These are phyloP conservation scores for Meandrusa payeni DNA, from an alignment of 2,888 invertebrate species.

Conservation along the genomic window DNA sequence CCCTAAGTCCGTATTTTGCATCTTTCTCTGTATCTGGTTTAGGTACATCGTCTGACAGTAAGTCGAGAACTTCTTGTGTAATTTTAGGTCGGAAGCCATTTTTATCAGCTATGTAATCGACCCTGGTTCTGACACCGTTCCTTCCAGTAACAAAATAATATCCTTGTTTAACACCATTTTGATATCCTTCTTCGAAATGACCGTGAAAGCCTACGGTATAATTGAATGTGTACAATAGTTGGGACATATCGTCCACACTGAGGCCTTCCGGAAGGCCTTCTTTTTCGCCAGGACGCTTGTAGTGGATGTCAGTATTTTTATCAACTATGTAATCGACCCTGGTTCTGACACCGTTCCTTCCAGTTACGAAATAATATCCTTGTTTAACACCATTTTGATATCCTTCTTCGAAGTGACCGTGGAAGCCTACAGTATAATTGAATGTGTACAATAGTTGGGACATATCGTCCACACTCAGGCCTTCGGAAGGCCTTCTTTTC, in stretches of 20 bases:
- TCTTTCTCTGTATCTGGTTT: slow-evolving; percentile 83
- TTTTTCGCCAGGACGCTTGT: slow-evolving; percentile 64
- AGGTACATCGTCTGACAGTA: slow-evolving; percentile 82
- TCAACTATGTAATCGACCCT: slow-evolving; percentile 84
- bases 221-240: slow-evolving; percentile 87
- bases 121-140: slow-evolving; percentile 85
- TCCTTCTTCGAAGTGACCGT: slow-evolving; percentile 89
- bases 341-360: slow-evolving; percentile 85
- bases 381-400: slow-evolving; percentile 85
- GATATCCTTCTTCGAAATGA: slow-evolving; percentile 88
- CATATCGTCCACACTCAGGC: slow-evolving; percentile 77
- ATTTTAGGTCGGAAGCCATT: slow-evolving; percentile 88
- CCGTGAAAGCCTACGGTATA: slow-evolving; percentile 90
- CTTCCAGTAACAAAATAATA: slow-evolving; percentile 87
- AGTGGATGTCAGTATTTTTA: slow-evolving; percentile 68
- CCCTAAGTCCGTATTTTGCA: slow-evolving; percentile 83
- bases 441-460: slow-evolving; percentile 86
- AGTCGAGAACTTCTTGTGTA: slow-evolving; percentile 82
- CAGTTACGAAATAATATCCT: slow-evolving; percentile 87
- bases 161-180: slow-evolving; percentile 86
- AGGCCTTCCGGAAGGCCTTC: slow-evolving; percentile 80
- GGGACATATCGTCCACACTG: slow-evolving; percentile 75
- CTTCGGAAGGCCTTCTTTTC: slow-evolving; percentile 76
- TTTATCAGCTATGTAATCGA: slow-evolving; percentile 88
- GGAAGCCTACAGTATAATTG: slow-evolving; percentile 89